A percentile compares a stretch with the other conserved stretches of the same genome.
phyloP scores from a whole-genome alignment of 2,113 vertebrate species.

The Neolamprologus caudopunctatus region DNA sequence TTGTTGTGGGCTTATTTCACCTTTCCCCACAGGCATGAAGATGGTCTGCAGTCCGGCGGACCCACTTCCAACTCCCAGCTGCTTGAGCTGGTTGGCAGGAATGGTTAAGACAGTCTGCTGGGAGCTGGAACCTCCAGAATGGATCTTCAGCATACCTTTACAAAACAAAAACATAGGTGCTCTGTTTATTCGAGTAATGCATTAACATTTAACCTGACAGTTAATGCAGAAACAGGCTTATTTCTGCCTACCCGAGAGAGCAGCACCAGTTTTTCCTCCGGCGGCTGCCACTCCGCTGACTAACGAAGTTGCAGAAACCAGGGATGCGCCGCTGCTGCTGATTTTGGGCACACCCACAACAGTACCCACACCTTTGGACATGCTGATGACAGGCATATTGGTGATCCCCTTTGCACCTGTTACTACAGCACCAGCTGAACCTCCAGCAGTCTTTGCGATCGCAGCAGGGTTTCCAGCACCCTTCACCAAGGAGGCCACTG shows the following conservation, averaged over 20 bases:
- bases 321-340: conserved; percentile 40
- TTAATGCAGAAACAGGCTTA: background rate
- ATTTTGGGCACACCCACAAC: conserved; percentile 57
- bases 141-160: conserved; percentile 90
- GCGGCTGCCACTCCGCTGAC: conserved; percentile 64
- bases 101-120: conserved; percentile 91
- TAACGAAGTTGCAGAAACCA: conserved; percentile 74
- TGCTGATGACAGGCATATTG: conserved; percentile 61
- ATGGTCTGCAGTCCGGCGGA: conserved; percentile 84
- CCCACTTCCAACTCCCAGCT: conserved; percentile 78
- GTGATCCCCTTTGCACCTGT: conserved; percentile 55
- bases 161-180: background rate
- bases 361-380: conserved; percentile 58
- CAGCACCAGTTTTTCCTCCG: conserved; percentile 69
- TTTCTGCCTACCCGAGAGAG: conserved; percentile 78
- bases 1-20: conserved; percentile 33
- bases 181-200: background rate
- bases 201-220: background rate
- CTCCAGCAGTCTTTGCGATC: conserved; percentile 7
- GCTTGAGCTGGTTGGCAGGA: conserved; percentile 89
- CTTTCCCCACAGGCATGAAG: conserved; percentile 92
- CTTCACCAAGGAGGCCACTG: conserved; percentile 49
- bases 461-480: conserved; percentile 15
- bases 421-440: conserved; percentile 25
- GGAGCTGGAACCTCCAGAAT: conserved; percentile 80